Conservation (phyloP, 2,113 vertebrate genomes). For the Macaca nemestrina region DNA sequence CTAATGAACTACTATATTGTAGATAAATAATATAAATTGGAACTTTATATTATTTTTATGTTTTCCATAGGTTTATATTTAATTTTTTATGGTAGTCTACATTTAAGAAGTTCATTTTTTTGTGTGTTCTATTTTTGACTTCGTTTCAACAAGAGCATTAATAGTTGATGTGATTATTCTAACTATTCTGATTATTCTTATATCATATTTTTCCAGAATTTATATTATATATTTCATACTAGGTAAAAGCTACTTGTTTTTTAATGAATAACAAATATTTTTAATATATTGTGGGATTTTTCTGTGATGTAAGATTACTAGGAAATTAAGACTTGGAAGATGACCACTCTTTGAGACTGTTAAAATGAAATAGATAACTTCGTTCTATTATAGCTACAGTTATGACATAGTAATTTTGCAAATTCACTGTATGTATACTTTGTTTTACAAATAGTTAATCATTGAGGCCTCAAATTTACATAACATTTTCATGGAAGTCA, state of each 20-base stretch:
- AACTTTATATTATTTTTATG: not conserved
- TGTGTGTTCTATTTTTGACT: not conserved
- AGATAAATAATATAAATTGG: not conserved
- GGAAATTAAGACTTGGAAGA: not conserved
- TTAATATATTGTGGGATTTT: not conserved
- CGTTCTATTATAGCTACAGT: not conserved
- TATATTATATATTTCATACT: not conserved
- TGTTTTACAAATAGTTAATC: not conserved
- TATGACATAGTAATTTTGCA: not conserved
- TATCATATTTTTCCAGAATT: not conserved
- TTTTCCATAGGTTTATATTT: not conserved
- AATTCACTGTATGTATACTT: not conserved
- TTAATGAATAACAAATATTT: not conserved
- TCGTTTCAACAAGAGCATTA: not conserved
- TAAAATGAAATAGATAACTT: not conserved
- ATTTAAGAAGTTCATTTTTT: not conserved
- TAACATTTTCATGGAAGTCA: not conserved
- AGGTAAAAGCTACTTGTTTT: not conserved
- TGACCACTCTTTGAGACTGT: not conserved
- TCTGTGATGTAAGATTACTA: not conserved
- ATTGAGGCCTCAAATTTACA: not conserved
- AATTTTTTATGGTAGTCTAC: not conserved
- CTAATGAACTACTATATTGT: not conserved
- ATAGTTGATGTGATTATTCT: not conserved
- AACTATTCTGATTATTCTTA: not conserved